Base-by-base conservation (phyloP, 2,797 vertebrate genomes). In the Malurus leucopterus region DNA sequence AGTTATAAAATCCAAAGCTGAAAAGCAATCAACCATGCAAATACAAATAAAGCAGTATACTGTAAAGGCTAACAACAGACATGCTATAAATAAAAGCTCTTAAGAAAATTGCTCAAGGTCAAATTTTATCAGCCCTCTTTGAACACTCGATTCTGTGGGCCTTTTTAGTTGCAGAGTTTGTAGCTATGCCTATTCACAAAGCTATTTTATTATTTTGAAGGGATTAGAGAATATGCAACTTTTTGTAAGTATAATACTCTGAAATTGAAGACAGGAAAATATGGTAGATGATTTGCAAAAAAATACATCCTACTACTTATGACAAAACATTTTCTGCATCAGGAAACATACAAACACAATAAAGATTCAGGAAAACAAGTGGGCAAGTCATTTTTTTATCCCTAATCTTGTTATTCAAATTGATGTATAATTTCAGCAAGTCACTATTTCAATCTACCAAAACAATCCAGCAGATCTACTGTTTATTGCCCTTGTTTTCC, bases 11-110 rank as follows among this genome's bases (percentile, higher is more conserved):
- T 64, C 78, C 62, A 74, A 91, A 86, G 78, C 49, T 73, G 44
- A 54, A 81, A 64, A 93, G 87, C 68, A 92, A 93, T 87, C 92
- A 94, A 63, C 72, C 81, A 89, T 73, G 91, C 81, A 92, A 93
- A 94, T 64, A 90, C 19, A 69, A 90, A 88, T 47, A 90, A 92
- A 76, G 67, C n/a, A 76, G 57, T 53, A 90, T 58, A 73, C 73
- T 61, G 74, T 55, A 92, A 92, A 79, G 71, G 54, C 47, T 91
- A 87, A 90, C 76, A 94, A 91, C 30, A 89, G 47, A 47, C 24
- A 85, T 38, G 65, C 82, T 93, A 88, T 91, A 95, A 93, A 93
- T 90, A 93, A 88, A 90, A 84, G 53, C 79, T 94, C 63, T 75
- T 80, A 86, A 87, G 32, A 76, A 89, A 91, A 82, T 53, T 53